These are phyloP conservation scores for Montipora sp. DNA, from an alignment of 64 coral and sea anemone genomes.

Conservation along the genomic window DNA sequence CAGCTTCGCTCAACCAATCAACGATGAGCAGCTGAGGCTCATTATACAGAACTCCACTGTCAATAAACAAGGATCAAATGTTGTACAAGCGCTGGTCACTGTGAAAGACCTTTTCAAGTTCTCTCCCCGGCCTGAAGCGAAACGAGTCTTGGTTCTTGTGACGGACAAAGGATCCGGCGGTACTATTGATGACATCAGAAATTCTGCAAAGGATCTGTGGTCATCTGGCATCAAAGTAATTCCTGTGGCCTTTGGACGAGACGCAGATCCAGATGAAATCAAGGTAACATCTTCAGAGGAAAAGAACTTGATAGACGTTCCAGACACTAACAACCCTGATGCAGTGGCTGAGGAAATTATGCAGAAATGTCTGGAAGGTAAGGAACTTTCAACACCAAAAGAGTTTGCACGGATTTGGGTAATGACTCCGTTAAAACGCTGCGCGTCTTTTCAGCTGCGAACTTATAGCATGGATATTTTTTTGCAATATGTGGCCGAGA, in stretches of 20 bases:
- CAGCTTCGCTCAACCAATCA: slow-evolving; percentile 59
- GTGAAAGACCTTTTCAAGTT: slow-evolving; percentile 57
- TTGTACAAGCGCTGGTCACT: slow-evolving; percentile 60
- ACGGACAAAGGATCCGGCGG: slow-evolving; percentile 68
- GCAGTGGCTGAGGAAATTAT: slow-evolving; percentile 70
- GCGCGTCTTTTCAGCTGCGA: too few species aligned
- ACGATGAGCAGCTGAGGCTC: slow-evolving; percentile 2
- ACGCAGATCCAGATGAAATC: slow-evolving; percentile 59
- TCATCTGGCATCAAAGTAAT: slow-evolving; percentile 68
- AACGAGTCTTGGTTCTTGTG: slow-evolving; percentile 72
- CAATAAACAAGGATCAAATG: slow-evolving; percentile 24
- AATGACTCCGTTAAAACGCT: too few species aligned
- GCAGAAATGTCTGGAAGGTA: slow-evolving; percentile 71
- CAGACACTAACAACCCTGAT: slow-evolving; percentile 45
- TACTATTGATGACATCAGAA: slow-evolving; percentile 28
- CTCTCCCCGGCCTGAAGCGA: slow-evolving; percentile 62
- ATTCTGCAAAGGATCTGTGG: slow-evolving; percentile 45
- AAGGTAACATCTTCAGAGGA: slow-evolving; percentile 69
- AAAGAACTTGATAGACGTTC: slow-evolving; percentile 66
- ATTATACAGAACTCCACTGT: background rate
- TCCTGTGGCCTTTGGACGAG: slow-evolving; percentile 74
- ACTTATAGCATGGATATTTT: too few species aligned
- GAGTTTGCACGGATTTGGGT: too few species aligned
- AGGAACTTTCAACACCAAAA: background rate
- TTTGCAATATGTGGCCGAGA: too few species aligned